Conservation (phyloP, 2,797 vertebrate species). For the Prionace glauca region DNA sequence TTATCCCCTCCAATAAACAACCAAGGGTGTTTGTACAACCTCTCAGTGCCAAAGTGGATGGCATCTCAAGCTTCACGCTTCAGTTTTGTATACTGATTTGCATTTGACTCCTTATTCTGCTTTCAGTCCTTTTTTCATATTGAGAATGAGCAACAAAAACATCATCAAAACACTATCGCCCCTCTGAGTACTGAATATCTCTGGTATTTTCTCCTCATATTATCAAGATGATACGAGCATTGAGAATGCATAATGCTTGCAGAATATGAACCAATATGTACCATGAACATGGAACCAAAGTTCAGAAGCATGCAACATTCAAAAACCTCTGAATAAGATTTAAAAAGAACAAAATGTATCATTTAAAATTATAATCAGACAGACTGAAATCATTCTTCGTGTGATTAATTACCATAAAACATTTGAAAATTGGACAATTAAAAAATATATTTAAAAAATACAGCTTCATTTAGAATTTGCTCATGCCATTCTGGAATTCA, state of each 20-base stretch:
- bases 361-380: neutral
- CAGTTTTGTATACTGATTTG: neutral
- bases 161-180: neutral
- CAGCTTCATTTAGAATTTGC: neutral
- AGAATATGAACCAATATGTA: neutral
- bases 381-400: neutral
- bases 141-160: neutral
- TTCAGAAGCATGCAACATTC: neutral
- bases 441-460: neutral
- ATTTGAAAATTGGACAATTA: neutral
- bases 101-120: neutral
- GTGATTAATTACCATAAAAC: neutral
- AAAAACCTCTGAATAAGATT: neutral
- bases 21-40: neutral
- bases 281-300: neutral
- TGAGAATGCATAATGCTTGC: neutral
- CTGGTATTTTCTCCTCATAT: neutral
- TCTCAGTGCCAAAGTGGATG: neutral
- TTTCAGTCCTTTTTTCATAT: neutral
- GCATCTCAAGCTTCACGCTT: neutral
- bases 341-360: neutral
- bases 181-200: neutral
- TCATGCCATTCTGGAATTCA: too few relatives aligned
- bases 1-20: neutral
- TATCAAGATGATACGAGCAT: neutral